Base-by-base conservation (phyloP, 2,113 vertebrate genomes). In the Rhagologus leucostigma region DNA sequence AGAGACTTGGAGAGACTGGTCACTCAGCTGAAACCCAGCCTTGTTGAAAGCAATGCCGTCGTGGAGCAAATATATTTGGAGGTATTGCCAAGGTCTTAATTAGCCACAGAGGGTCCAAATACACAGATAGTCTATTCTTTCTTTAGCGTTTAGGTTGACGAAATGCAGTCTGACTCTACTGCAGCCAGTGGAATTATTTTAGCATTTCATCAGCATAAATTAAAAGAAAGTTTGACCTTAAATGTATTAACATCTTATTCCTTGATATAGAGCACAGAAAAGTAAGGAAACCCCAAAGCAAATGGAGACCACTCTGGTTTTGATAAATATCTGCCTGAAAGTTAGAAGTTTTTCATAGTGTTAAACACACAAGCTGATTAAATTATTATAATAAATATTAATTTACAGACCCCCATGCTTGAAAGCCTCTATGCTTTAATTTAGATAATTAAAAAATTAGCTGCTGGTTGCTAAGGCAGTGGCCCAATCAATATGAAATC, bases 31-130 rank as follows among this genome's bases (percentile, higher is more conserved):
- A 98, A 98, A 92, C 41, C 57, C 22, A 96, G 78, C 50, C 95
- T 98, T 42, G 32, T 39, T 59, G 98, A 89, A 71, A 98, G 98
- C 97, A 97, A 87, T 33, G 92, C 71, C 47, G 44, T 98, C 19
- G 55, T 98, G 44, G 95, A 98, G 39, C 96, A 98, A 89, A 89
- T 98, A 83, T 97, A 98, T 84, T 55, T 95, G 70, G 98, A 98
- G 98, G 98, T 98, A 98, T 53, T 85, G 50, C 60, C 84, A 91
- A 68, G 69, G 27, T 26, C 49, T 86, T 90, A 73, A 59, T 79
- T 70, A 59, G 37, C 15, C n/a, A 41, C 65, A 49, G 60, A 67
- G 44, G 30, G 14, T 67, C 94, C 47, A 93, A 87, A 71, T 37
- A 77, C 49, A 77, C 55, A 63, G 65, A 73, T 32, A 76, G 83